Evolutionary conservation across 37 sponge, comb jelly and placozoan species (phyloP).

Genomic region (Dysidea cf. avara): DNA sequence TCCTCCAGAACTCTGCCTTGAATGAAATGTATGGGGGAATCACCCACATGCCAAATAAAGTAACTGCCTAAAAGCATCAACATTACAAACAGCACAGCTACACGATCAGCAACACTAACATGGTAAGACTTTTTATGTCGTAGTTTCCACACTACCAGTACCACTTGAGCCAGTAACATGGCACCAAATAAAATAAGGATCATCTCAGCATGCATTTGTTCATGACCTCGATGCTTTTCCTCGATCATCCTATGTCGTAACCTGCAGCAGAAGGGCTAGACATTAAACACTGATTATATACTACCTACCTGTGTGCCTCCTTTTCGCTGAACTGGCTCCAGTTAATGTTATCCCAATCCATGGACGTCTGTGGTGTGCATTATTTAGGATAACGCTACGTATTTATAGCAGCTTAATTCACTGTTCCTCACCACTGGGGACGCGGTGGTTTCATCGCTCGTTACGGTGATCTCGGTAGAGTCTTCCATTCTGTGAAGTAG

Average conservation of each 20-base stretch:
- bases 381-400: too few species aligned
- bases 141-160: constrained; percentile 84
- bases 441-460: too few species aligned
- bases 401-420: too few species aligned
- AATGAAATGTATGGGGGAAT: constrained; percentile 65
- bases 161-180: constrained; percentile 77
- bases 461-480: too few species aligned
- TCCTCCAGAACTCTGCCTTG: constrained; percentile 69
- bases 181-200: constrained; percentile 84
- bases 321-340: constrained; percentile 69
- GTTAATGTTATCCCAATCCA: constrained; percentile 79
- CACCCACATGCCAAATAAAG: constrained; percentile 86
- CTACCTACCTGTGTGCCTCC: constrained; percentile 44
- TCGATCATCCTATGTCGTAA: constrained; percentile 63
- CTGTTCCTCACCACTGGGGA: too few species aligned
- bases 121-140: constrained; percentile 78
- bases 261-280: not conserved
- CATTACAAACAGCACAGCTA: not conserved
- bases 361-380: constrained; percentile 18
- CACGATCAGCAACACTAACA: constrained; percentile 17
- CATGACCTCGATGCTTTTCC: constrained; percentile 95
- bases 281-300: too few species aligned
- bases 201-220: constrained; percentile 97
- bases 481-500: too few species aligned
- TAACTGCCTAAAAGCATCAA: constrained; percentile 49